These are phyloP conservation scores for Hyposoter dolosus DNA, from an alignment of 2,888 invertebrate genomes.

Conservation along the genomic window DNA sequence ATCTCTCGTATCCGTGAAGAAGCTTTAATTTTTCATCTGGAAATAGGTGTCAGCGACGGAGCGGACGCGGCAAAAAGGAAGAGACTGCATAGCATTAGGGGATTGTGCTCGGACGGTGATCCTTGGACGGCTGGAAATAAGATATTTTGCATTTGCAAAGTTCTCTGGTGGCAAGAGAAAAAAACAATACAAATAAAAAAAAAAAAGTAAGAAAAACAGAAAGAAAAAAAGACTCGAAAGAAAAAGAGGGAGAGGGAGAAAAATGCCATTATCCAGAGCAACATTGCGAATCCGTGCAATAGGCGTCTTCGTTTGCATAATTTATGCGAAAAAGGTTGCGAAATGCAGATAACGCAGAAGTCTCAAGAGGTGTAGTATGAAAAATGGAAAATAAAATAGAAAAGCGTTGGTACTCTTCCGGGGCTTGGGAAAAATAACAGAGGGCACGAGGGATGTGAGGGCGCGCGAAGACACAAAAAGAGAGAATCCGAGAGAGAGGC, in stretches of 20 bases:
- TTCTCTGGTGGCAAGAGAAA: conserved; percentile 26
- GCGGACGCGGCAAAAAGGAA: background rate
- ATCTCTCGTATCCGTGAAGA: background rate
- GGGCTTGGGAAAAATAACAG: conserved; percentile 51
- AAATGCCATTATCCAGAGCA: conserved; percentile 51
- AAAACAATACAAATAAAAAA: conserved; percentile 19
- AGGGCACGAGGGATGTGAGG: conserved; percentile 22
- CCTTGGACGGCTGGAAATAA: conserved; percentile 43
- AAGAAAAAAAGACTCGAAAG: background rate
- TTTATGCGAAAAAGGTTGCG: conserved; percentile 64
- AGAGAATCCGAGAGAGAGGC: conserved; percentile 15
- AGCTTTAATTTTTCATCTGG: conserved; percentile 4
- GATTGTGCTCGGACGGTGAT: conserved; percentile 7
- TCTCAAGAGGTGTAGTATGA: conserved; percentile 55
- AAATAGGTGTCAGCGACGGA: conserved; percentile 1
- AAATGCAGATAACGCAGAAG: conserved; percentile 64
- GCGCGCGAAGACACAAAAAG: background rate
- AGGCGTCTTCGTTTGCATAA: conserved; percentile 69
- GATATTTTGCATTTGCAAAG: conserved; percentile 53
- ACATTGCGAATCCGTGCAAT: conserved; percentile 62
- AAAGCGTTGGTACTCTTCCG: conserved; percentile 21
- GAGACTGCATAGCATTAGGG: background rate
- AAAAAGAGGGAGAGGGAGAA: conserved; percentile 4
- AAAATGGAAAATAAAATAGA: conserved; percentile 70
- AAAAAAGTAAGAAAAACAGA: background rate